phyloP scores from a whole-genome alignment of 2,113 vertebrate species.

The Muscicapa adusta region DNA sequence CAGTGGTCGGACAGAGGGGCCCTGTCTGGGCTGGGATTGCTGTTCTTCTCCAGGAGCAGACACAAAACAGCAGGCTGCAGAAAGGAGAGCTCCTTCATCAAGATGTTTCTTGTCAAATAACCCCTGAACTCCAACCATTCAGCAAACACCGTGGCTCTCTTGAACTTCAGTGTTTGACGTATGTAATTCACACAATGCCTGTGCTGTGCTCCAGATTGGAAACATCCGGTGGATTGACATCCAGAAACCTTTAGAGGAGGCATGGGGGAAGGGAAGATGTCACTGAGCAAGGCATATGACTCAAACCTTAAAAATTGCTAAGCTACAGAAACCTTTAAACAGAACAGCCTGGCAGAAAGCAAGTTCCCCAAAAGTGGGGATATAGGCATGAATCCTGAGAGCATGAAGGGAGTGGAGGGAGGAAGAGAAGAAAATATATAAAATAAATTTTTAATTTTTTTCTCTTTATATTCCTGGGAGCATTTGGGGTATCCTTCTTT shows the following conservation, averaged over 20 bases:
- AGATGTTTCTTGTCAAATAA: conserved; percentile 30
- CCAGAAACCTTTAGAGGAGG: not conserved
- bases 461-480: not conserved
- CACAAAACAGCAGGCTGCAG: not conserved
- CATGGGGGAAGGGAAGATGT: not conserved
- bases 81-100: conserved; percentile 9
- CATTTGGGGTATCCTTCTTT: not conserved
- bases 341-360: not conserved
- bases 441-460: not conserved
- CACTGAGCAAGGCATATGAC: not conserved
- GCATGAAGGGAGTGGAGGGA: not conserved
- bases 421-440: not conserved
- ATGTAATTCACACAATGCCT: not conserved
- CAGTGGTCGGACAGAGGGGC: conserved; percentile 21
- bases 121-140: not conserved
- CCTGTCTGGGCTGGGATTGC: not conserved
- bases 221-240: not conserved
- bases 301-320: not conserved
- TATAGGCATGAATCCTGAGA: not conserved
- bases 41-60: not conserved
- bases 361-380: not conserved
- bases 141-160: not conserved
- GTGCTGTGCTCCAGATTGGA: not conserved
- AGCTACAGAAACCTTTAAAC: not conserved
- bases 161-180: not conserved